Evolutionary conservation across 2,797 vertebrate genomes (phyloP).

Genomic region (Sorex maritimensis): DNA sequence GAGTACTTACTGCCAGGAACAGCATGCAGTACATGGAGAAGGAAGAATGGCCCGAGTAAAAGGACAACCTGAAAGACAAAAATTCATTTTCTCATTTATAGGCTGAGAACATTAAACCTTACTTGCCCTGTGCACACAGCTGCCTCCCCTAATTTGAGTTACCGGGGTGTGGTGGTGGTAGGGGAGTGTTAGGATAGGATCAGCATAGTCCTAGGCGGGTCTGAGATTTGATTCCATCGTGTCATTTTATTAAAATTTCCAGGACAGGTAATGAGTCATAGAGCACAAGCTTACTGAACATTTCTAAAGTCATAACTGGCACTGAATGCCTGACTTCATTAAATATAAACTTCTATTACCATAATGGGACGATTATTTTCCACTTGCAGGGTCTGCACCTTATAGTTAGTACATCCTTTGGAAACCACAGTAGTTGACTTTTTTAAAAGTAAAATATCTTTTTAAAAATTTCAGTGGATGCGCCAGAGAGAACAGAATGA

Average conservation of each 20-base stretch:
- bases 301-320: conserved; percentile 17
- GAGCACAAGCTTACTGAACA: neutral
- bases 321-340: conserved; percentile 26
- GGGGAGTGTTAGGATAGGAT: neutral
- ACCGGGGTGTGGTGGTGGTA: too few relatives aligned
- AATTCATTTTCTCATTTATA: conserved; percentile 64
- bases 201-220: neutral
- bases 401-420: conserved; percentile 14
- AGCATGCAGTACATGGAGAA: conserved; percentile 99
- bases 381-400: neutral
- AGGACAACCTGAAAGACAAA: conserved; percentile 94
- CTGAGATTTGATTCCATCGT: neutral
- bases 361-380: conserved; percentile 46
- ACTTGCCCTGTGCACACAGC: neutral
- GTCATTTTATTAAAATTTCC: conserved; percentile 9
- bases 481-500: too few relatives aligned
- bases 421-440: neutral
- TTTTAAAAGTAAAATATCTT: neutral
- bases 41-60: conserved; percentile 98
- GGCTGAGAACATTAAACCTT: neutral
- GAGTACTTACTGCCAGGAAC: conserved; percentile 97
- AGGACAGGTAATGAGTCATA: neutral
- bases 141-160: neutral
- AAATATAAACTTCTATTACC: conserved; percentile 12
- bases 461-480: neutral